Evolutionary conservation across 1,140 invertebrate species (phyloP).

Genomic region (Aphis gossypii): DNA sequence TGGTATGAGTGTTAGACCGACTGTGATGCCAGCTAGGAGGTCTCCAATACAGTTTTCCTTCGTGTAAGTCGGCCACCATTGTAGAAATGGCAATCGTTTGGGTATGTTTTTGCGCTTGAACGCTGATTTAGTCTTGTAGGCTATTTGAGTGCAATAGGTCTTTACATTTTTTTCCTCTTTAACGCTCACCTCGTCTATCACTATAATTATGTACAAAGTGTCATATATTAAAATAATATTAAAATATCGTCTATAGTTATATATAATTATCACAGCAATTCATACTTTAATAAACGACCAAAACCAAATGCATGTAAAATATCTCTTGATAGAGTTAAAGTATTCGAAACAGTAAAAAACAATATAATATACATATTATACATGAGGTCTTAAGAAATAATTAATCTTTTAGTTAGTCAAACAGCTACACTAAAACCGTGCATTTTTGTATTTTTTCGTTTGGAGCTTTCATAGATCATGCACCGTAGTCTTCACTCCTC

Average conservation of each 20-base stretch:
- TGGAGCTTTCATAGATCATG: no score
- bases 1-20: slow-evolving; percentile 83
- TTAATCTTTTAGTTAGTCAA: no score
- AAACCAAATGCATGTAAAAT: neutral
- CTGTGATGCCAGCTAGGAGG: slow-evolving; percentile 82
- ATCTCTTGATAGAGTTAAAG: no score
- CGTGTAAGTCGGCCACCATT: slow-evolving; percentile 78
- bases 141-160: slow-evolving; percentile 56
- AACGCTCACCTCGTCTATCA: neutral
- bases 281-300: neutral
- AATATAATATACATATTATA: no score
- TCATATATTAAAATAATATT: neutral
- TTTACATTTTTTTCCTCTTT: neutral
- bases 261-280: neutral
- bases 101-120: slow-evolving; percentile 74
- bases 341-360: no score
- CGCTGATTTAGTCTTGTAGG: slow-evolving; percentile 62
- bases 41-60: slow-evolving; percentile 74
- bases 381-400: no score
- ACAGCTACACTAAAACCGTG: no score
- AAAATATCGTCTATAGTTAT: neutral
- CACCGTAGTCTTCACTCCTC: no score
- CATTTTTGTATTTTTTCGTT: no score
- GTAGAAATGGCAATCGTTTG: slow-evolving; percentile 75
- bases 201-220: neutral